Evolutionary conservation across 1,140 invertebrate species (phyloP).

Genomic region (Dinoponera quadriceps): DNA sequence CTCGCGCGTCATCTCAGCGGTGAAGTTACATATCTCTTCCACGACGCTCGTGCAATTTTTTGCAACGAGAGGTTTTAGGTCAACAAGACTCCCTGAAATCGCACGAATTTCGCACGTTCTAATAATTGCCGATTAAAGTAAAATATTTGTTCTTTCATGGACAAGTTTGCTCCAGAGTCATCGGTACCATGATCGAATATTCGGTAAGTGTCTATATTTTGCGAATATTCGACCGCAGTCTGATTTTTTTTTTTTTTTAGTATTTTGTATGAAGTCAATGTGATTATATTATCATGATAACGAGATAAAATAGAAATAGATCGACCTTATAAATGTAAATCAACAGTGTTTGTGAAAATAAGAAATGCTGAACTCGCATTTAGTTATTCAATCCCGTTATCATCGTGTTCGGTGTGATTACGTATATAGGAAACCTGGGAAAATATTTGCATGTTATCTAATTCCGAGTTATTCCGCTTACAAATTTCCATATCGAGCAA

Average conservation of each 20-base stretch:
- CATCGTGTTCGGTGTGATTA: slow-evolving; percentile 23
- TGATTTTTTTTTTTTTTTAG: not conserved
- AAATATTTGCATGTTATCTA: slow-evolving; percentile 7
- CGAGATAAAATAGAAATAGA: not conserved
- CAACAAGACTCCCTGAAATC: too few relatives aligned
- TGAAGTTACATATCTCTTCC: too few relatives aligned
- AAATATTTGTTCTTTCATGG: not conserved
- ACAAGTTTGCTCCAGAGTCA: not conserved
- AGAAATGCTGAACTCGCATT: slow-evolving; percentile 3
- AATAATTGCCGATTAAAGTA: not conserved
- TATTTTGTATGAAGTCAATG: not conserved
- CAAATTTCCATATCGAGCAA: not conserved
- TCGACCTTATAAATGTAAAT: not conserved
- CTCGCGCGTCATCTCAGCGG: too few relatives aligned
- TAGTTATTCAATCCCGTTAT: slow-evolving; percentile 14
- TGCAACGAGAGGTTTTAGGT: too few relatives aligned
- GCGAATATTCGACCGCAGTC: slow-evolving; percentile 13
- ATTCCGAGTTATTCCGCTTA: not conserved
- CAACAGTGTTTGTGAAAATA: slow-evolving; percentile 1
- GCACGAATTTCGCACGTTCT: too few relatives aligned
- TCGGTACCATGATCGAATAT: slow-evolving; percentile 29
- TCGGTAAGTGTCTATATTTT: not conserved
- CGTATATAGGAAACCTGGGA: slow-evolving; percentile 25
- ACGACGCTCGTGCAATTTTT: too few relatives aligned
- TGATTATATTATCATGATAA: slow-evolving; percentile 28